phyloP scores from a whole-genome alignment of 2,888 invertebrate genomes.

The Nephrotoma appendiculata region DNA sequence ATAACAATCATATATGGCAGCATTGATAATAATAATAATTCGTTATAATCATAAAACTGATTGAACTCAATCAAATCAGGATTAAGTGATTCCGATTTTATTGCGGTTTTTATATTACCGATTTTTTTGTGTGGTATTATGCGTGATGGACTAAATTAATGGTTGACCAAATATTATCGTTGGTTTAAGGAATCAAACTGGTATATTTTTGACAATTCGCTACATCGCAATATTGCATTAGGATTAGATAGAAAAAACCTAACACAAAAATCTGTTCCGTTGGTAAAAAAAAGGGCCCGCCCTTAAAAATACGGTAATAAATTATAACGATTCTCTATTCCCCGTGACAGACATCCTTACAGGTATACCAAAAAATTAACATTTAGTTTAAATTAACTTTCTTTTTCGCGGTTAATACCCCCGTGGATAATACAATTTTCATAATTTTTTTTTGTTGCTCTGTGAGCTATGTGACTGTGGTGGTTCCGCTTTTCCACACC shows the following conservation, averaged over 20 bases:
- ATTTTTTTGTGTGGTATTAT: background rate
- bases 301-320: background rate
- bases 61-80: background rate
- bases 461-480: background rate
- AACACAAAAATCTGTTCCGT: background rate
- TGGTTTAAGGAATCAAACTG: background rate
- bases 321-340: background rate
- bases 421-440: background rate
- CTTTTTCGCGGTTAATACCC: background rate
- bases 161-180: background rate
- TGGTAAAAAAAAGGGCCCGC: background rate
- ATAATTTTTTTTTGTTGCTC: background rate
- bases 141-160: background rate
- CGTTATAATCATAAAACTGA: background rate
- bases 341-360: background rate
- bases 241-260: background rate
- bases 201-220: background rate
- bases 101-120: background rate
- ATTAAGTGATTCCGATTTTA: background rate
- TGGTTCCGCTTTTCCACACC: background rate
- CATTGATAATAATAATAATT: background rate
- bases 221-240: background rate
- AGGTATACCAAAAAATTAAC: background rate
- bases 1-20: background rate
- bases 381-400: background rate